Percentiles rank a stretch among this genome's conserved stretches.
phyloP scores from a whole-genome alignment of 2,888 invertebrate species.

The Tuta absoluta region DNA sequence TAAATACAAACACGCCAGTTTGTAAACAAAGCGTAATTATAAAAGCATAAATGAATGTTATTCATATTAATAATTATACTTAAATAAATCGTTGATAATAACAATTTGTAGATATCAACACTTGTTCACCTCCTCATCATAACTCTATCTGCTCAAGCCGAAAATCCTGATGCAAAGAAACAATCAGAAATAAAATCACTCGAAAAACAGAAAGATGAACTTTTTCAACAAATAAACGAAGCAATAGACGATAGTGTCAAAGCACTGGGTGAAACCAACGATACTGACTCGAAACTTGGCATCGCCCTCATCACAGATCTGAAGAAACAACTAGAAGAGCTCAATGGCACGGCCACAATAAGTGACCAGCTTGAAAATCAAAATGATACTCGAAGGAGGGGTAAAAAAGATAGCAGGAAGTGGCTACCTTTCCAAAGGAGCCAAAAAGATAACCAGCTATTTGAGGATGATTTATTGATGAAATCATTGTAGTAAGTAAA shows the following conservation, averaged over 20 bases:
- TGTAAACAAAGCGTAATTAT: too few relatives aligned
- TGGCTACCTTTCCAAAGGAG: neutral
- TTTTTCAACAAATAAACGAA: conserved; percentile 47
- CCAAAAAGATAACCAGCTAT: neutral
- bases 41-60: too few relatives aligned
- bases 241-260: conserved; percentile 54
- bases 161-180: conserved; percentile 22
- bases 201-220: conserved; percentile 45
- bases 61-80: too few relatives aligned
- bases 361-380: neutral
- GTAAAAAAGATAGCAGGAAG: neutral
- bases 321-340: conserved; percentile 37
- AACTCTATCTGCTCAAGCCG: conserved; percentile 10
- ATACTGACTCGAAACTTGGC: conserved; percentile 46
- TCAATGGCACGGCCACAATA: neutral
- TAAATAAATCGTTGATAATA: too few relatives aligned
- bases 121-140: neutral
- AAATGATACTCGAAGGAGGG: neutral
- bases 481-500: neutral
- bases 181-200: conserved; percentile 42
- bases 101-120: neutral
- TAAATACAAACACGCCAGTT: too few relatives aligned
- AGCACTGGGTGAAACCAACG: conserved; percentile 44
- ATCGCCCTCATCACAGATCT: conserved; percentile 47
- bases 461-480: neutral